Evolutionary conservation across 2,113 vertebrate genomes (phyloP).

Genomic region (Nibea coibor): DNA sequence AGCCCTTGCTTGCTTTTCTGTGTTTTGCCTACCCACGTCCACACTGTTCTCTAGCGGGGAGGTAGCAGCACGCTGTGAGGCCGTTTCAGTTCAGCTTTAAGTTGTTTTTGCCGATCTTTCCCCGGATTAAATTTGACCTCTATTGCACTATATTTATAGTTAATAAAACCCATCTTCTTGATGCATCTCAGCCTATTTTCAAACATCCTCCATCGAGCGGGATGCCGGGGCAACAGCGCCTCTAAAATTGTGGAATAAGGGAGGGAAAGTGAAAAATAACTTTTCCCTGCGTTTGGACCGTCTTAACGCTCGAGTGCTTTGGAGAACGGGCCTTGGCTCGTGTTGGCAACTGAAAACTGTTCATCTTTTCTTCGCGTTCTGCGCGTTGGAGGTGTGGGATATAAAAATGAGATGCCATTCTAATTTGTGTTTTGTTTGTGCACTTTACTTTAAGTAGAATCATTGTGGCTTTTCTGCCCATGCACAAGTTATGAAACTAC

Average conservation of each 20-base stretch:
- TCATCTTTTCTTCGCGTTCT: neutral
- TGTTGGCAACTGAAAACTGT: constrained; percentile 15
- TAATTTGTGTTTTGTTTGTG: constrained; percentile 56
- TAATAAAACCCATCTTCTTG: neutral
- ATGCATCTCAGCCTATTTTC: neutral
- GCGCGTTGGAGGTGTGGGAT: constrained; percentile 43
- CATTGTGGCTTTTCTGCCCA: constrained; percentile 47
- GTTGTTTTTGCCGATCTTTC: neutral
- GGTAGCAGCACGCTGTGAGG: neutral
- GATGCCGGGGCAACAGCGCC: neutral
- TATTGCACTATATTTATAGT: neutral
- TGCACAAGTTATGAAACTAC: constrained; percentile 61
- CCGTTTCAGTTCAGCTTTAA: neutral
- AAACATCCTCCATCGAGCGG: neutral
- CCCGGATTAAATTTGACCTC: neutral
- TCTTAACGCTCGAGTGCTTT: neutral
- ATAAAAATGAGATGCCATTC: constrained; percentile 42
- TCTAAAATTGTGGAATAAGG: neutral
- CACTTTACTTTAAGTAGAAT: constrained; percentile 27
- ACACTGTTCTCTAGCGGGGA: neutral
- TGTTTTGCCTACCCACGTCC: neutral
- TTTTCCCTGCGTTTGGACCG: neutral
- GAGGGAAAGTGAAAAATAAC: neutral
- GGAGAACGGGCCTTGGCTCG: constrained; percentile 17
- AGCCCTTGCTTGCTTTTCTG: neutral